A percentile compares a stretch with the other conserved stretches of the same genome.
Conservation (phyloP, 2,113 vertebrate genomes). For the Bambusicola thoracicus region DNA sequence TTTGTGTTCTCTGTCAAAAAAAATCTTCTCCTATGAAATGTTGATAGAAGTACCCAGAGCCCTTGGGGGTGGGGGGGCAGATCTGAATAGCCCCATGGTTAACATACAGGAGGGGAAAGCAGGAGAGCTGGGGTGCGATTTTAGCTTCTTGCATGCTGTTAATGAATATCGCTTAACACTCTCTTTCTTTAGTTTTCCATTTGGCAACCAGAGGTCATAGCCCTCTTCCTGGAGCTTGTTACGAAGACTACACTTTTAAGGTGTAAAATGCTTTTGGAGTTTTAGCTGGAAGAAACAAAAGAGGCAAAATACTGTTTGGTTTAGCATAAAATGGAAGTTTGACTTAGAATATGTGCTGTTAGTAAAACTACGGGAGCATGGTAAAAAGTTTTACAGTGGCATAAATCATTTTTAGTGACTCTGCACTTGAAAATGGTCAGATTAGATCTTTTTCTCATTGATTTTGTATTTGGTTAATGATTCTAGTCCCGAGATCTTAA, state of each 20-base stretch:
- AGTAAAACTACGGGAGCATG: slow-evolving; percentile 51
- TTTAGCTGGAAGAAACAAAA: neutral
- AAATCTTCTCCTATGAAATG: slow-evolving; percentile 71
- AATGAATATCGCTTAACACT: neutral
- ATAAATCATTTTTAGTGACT: slow-evolving; percentile 70
- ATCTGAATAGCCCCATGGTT: slow-evolving; percentile 42
- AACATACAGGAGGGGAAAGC: neutral
- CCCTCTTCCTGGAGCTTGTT: neutral
- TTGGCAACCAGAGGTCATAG: neutral
- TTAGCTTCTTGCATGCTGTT: neutral
- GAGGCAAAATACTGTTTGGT: neutral
- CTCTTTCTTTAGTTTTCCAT: neutral
- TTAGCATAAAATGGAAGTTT: slow-evolving; percentile 39
- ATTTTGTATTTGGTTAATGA: slow-evolving; percentile 78
- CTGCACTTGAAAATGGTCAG: neutral
- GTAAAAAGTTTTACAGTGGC: slow-evolving; percentile 69
- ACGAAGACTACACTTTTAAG: neutral
- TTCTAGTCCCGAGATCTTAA: slow-evolving; percentile 67
- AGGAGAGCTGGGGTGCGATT: neutral
- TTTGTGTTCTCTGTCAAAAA: slow-evolving; percentile 79
- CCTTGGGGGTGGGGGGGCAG: slow-evolving; percentile 49
- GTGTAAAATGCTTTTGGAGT: neutral
- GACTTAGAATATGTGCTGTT: neutral
- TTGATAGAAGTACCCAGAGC: slow-evolving; percentile 61
- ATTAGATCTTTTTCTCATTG: slow-evolving; percentile 72